Evolutionary conservation across 2,113 vertebrate genomes (phyloP).

Genomic region (Pipa parva): DNA sequence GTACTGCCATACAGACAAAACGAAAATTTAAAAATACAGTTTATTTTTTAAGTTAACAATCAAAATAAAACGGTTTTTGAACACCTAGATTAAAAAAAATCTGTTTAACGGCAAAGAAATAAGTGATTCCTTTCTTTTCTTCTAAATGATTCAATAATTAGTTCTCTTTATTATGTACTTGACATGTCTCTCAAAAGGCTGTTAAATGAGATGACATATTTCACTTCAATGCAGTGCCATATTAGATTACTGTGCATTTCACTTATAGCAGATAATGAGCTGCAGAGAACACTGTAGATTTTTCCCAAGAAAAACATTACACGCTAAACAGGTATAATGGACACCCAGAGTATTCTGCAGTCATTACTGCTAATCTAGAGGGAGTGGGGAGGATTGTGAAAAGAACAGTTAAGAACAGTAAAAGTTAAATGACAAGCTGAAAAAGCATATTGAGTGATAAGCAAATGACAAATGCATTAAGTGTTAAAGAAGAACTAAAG

Average conservation of each 20-base stretch:
- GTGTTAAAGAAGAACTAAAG: too few relatives aligned
- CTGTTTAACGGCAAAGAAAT: constrained; percentile 33
- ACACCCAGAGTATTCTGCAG: constrained; percentile 14
- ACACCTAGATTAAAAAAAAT: constrained; percentile 37
- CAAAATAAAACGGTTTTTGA: constrained; percentile 14
- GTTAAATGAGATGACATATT: constrained; percentile 48
- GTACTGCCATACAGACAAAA: background rate
- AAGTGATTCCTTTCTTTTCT: constrained; percentile 42
- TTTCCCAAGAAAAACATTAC: constrained; percentile 39
- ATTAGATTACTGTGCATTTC: constrained; percentile 42
- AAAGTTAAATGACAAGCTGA: background rate
- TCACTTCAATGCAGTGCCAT: constrained; percentile 43
- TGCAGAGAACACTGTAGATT: constrained; percentile 35
- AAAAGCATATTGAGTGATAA: background rate
- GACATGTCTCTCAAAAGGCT: constrained; percentile 26
- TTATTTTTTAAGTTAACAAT: too few relatives aligned
- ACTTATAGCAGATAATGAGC: constrained; percentile 30
- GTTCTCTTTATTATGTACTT: constrained; percentile 41
- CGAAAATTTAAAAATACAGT: background rate
- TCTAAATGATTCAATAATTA: constrained; percentile 47
- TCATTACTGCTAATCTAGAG: constrained; percentile 22
- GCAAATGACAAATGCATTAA: too few relatives aligned
- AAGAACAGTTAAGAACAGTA: background rate
- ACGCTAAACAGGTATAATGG: constrained; percentile 43
- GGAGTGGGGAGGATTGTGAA: background rate